A percentile compares a stretch with the other conserved stretches of the same genome.
phyloP scores from a whole-genome alignment of 64 coral and sea anemone species.

The Porites lutea region DNA sequence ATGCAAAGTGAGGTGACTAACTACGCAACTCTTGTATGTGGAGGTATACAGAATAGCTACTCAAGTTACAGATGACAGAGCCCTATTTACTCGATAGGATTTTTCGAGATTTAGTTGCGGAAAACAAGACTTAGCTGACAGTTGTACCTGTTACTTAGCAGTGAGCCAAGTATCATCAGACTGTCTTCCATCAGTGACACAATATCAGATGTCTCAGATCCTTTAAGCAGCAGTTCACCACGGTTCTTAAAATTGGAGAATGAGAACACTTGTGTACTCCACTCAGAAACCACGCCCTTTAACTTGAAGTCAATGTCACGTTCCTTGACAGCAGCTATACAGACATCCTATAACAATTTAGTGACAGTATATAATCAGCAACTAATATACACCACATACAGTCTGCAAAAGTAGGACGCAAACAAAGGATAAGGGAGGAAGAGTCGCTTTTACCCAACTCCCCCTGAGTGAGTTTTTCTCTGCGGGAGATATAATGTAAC shows the following conservation, averaged over 20 bases:
- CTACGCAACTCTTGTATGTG: too few species aligned
- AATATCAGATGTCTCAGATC: conserved; percentile 93
- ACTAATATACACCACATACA: too few species aligned
- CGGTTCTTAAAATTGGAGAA: conserved; percentile 94
- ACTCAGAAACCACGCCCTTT: conserved; percentile 93
- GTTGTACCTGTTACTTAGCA: conserved; percentile 92
- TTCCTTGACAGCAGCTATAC: conserved; percentile 98
- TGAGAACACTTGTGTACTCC: conserved; percentile 92
- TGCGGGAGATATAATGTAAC: too few species aligned
- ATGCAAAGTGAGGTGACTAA: too few species aligned
- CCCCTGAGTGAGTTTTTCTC: too few species aligned
- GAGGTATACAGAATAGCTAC: too few species aligned
- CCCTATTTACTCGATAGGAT: too few species aligned
- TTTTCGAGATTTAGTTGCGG: too few species aligned
- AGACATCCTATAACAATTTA: conserved; percentile 80
- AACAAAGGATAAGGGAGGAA: too few species aligned
- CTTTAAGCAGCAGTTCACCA: conserved; percentile 91
- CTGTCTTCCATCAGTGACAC: conserved; percentile 99
- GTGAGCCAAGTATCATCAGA: conserved; percentile 95
- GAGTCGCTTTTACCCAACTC: too few species aligned
- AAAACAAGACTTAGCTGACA: neutral
- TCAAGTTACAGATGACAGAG: too few species aligned
- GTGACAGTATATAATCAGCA: neutral
- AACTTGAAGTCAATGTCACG: conserved; percentile 97
- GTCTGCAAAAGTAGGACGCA: too few species aligned